phyloP scores from a whole-genome alignment of 92 coral and sea anemone genomes.

The Hydrozoanthus gracilis region DNA sequence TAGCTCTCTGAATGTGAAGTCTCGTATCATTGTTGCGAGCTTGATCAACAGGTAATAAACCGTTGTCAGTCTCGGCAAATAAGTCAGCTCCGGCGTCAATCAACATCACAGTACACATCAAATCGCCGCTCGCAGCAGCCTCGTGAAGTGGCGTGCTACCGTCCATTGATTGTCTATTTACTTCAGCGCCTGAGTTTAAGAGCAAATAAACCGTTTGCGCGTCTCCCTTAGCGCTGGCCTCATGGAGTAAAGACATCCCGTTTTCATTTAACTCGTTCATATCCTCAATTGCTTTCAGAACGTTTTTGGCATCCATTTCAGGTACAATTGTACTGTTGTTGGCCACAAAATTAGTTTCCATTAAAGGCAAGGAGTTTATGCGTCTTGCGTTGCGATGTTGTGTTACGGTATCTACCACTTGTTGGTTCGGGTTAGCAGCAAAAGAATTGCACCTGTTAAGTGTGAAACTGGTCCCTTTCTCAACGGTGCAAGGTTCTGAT shows the following conservation, averaged over 20 bases:
- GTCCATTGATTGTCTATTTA: constrained; percentile 87
- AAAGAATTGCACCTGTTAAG: constrained; percentile 13
- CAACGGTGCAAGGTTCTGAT: not conserved
- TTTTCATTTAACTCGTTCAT: constrained; percentile 77
- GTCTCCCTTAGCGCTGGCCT: constrained; percentile 84
- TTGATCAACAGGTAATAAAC: constrained; percentile 82
- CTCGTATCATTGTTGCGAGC: constrained; percentile 68
- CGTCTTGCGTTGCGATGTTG: constrained; percentile 37
- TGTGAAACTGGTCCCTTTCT: not conserved
- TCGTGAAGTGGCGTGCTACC: constrained; percentile 97
- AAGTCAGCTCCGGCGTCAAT: constrained; percentile 90
- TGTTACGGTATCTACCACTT: not conserved
- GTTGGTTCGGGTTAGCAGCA: not conserved
- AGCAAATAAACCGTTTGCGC: constrained; percentile 67
- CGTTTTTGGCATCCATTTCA: constrained; percentile 44
- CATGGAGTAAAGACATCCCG: constrained; percentile 90
- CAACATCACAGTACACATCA: constrained; percentile 68
- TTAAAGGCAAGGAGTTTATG: constrained; percentile 11
- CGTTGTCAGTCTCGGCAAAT: constrained; percentile 91
- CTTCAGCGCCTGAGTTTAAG: constrained; percentile 89
- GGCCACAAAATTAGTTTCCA: not conserved
- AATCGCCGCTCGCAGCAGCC: constrained; percentile 80
- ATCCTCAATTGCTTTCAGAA: constrained; percentile 54
- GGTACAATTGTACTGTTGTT: constrained; percentile 20
- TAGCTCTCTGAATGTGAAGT: constrained; percentile 73